phyloP scores from a whole-genome alignment of 2,113 vertebrate genomes.

The Sapajus apella region DNA sequence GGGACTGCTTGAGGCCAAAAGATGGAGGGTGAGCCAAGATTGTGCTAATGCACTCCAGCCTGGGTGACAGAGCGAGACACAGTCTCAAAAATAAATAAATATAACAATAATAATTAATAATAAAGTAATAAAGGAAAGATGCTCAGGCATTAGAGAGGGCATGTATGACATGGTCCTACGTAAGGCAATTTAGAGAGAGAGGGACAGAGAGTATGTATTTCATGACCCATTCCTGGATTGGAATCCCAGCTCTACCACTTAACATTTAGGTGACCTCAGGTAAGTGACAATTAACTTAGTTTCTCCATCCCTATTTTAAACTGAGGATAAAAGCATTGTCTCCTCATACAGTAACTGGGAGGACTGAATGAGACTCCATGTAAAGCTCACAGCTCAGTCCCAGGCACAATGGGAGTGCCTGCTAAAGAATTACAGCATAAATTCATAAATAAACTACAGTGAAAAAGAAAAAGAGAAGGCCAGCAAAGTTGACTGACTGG shows the following conservation, averaged over 20 bases:
- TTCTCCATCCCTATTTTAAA: neutral
- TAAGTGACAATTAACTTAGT: neutral
- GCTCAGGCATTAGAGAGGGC: neutral
- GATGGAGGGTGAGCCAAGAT: no score
- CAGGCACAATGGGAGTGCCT: neutral
- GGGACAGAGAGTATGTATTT: neutral
- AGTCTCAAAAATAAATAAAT: neutral
- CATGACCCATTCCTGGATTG: neutral
- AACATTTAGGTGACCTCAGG: neutral
- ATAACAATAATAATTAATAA: neutral
- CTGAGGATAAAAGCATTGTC: neutral
- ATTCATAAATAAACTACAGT: neutral
- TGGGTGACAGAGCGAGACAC: no score
- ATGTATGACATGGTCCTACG: neutral
- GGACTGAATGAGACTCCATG: neutral
- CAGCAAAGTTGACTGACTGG: neutral
- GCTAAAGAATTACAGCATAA: neutral
- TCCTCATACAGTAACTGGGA: neutral
- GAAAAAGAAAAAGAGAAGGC: neutral
- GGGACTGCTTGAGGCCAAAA: no score
- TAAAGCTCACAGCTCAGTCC: neutral
- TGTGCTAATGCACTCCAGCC: no score
- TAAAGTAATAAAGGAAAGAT: neutral
- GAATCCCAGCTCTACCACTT: neutral
- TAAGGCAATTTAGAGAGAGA: neutral